Evolutionary conservation across 2,113 vertebrate genomes (phyloP).

Genomic region (Podarcis raffonei): DNA sequence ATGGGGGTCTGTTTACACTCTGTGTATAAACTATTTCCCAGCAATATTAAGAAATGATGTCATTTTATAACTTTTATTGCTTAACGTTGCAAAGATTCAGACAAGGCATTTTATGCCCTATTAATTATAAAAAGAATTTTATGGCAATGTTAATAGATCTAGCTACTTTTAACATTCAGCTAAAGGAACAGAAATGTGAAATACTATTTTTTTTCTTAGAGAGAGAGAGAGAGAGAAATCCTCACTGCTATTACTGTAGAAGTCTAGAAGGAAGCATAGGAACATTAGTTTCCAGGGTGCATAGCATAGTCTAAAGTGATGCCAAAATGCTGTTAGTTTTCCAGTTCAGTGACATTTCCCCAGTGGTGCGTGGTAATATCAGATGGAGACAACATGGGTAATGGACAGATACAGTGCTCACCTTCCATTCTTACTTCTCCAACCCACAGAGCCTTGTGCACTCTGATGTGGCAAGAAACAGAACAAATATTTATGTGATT

Average conservation of each 20-base stretch:
- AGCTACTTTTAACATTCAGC: background rate
- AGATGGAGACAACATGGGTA: background rate
- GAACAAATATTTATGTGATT: background rate
- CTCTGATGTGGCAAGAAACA: background rate
- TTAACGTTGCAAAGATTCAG: conserved; percentile 22
- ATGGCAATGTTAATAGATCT: background rate
- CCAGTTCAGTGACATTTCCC: background rate
- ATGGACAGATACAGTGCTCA: background rate
- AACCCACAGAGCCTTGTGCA: background rate
- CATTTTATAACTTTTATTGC: conserved; percentile 3
- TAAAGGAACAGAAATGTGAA: background rate
- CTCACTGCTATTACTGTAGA: background rate
- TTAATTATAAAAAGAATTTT: conserved; percentile 8
- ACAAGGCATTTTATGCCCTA: conserved; percentile 1
- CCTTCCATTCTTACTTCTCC: background rate
- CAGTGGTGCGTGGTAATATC: background rate
- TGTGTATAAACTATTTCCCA: conserved; percentile 22
- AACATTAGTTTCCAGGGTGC: background rate
- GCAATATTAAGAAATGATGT: conserved; percentile 20
- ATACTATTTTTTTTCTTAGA: background rate
- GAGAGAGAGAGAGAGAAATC: background rate
- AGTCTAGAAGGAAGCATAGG: background rate
- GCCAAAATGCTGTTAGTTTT: background rate
- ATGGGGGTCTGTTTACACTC: conserved; percentile 9
- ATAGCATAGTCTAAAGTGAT: background rate